Conservation (phyloP, 2,797 vertebrate genomes). For the Labroides dimidiatus region DNA sequence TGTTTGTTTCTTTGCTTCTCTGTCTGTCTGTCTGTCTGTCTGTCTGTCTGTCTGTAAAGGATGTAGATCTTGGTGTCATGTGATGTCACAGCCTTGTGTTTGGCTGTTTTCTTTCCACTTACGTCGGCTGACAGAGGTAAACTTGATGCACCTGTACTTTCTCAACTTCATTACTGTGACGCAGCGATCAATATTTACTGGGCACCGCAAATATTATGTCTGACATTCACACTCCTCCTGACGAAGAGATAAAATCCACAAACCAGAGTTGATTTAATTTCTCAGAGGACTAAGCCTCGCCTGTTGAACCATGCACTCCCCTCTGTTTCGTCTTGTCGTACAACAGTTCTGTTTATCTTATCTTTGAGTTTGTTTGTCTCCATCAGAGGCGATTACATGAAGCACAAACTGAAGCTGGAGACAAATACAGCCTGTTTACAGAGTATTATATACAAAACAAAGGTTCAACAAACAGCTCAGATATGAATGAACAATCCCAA, state of each 20-base stretch:
- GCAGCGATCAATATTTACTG: constrained; percentile 64
- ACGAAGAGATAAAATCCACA: constrained; percentile 62
- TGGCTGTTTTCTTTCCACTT: background rate
- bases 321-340: constrained; percentile 40
- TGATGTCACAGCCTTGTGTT: background rate
- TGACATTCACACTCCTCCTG: constrained; percentile 45
- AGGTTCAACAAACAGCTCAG: constrained; percentile 8
- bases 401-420: constrained; percentile 30
- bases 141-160: constrained; percentile 51
- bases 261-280: constrained; percentile 61
- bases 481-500: constrained; percentile 1
- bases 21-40: too few species aligned
- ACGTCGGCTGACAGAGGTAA: constrained; percentile 1
- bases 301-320: constrained; percentile 40
- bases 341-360: constrained; percentile 59
- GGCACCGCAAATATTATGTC: constrained; percentile 48
- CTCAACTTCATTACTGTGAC: constrained; percentile 45
- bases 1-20: too few species aligned
- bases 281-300: constrained; percentile 47
- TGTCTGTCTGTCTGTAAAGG: background rate
- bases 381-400: constrained; percentile 47
- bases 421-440: constrained; percentile 51
- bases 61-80: background rate
- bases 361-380: constrained; percentile 50
- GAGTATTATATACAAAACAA: constrained; percentile 23